phyloP scores from a whole-genome alignment of 2,797 vertebrate species.

The Tympanoctomys barrerae region DNA sequence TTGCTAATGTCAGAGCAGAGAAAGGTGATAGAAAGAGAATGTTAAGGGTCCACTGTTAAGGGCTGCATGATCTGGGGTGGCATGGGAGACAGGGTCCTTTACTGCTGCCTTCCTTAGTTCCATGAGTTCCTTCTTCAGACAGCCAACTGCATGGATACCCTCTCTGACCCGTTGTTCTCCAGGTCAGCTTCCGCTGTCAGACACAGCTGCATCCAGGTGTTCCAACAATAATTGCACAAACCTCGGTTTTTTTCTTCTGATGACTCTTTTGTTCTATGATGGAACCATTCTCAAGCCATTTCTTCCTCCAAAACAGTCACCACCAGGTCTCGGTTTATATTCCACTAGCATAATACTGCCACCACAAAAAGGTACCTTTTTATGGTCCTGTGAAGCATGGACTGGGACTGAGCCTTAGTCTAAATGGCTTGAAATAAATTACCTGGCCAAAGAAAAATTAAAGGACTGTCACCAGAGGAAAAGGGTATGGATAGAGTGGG shows the following conservation, averaged over 20 bases:
- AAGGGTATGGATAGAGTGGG: not conserved
- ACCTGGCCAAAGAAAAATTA: not conserved
- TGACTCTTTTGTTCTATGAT: not conserved
- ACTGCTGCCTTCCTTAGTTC: not conserved
- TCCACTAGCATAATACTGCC: too few species aligned
- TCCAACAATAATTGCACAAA: not conserved
- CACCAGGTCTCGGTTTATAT: not conserved
- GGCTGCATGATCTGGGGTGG: rapidly evolving
- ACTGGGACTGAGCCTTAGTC: not conserved
- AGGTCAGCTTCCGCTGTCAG: not conserved
- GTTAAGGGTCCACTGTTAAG: not conserved
- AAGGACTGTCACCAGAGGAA: not conserved
- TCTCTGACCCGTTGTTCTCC: not conserved
- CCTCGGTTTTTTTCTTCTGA: not conserved
- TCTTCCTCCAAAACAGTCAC: not conserved
- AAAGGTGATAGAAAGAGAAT: not conserved
- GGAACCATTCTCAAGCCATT: not conserved
- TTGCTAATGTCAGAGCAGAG: not conserved
- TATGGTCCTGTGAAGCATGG: not conserved
- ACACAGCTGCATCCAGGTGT: not conserved
- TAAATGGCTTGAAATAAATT: not conserved
- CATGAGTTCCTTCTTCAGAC: not conserved
- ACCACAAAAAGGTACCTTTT: not conserved
- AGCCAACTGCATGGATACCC: not conserved
- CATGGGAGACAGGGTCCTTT: not conserved